Evolutionary conservation across 2,888 invertebrate species (phyloP).

Genomic region (Catocala nupta): DNA sequence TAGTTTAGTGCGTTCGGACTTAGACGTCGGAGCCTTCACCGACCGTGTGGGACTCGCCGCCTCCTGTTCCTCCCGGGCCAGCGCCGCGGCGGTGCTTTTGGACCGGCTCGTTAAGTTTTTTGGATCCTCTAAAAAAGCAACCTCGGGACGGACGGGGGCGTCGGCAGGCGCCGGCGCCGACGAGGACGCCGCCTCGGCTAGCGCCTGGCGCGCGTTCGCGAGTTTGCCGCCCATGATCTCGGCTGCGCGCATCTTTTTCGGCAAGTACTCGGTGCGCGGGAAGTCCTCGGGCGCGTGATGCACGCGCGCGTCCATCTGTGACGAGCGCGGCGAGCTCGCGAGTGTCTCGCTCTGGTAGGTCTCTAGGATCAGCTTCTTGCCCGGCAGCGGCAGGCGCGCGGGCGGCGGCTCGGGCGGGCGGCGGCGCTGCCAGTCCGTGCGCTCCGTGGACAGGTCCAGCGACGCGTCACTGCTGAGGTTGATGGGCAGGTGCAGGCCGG

Average conservation of each 20-base stretch:
- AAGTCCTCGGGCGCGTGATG: constrained; percentile 60
- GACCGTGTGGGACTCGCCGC: constrained; percentile 85
- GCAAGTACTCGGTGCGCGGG: constrained; percentile 78
- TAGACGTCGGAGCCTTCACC: constrained; percentile 84
- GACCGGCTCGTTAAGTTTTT: constrained; percentile 87
- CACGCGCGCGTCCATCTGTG: constrained; percentile 52
- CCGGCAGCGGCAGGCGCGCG: constrained; percentile 77
- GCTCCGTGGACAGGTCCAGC: constrained; percentile 78
- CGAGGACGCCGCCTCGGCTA: constrained; percentile 56
- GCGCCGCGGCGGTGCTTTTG: constrained; percentile 87
- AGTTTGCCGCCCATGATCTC: constrained; percentile 82
- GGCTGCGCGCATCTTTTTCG: constrained; percentile 85
- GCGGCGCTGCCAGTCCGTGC: constrained; percentile 75
- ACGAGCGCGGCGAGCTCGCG: constrained; percentile 64
- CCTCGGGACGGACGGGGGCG: constrained; percentile 68
- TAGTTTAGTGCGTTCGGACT: constrained; percentile 66
- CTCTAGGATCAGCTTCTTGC: constrained; percentile 83
- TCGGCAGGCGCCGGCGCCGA: constrained; percentile 56
- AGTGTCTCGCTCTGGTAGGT: constrained; percentile 82
- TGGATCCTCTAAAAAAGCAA: constrained; percentile 86
- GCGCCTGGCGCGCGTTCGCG: constrained; percentile 65
- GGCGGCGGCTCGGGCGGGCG: constrained; percentile 75
- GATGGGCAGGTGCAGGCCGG: constrained; percentile 79
- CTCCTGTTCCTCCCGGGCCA: constrained; percentile 86
- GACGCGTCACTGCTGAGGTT: constrained; percentile 84